Conservation (phyloP, 1,140 invertebrate genomes). For the roundworm (Caenorhabditis elegans) region WBcel235 BX284604.4:6267501-6268000, state of each 20-base stretch:
- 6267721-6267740: background rate
- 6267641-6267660: background rate
- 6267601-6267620: background rate
- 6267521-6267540: background rate
- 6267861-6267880: background rate
- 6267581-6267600: background rate
- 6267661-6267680: background rate
- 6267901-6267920: background rate
- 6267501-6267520: background rate
- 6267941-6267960: background rate
- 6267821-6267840: background rate
- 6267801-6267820: too few relatives aligned
- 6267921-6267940: background rate
- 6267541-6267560: too few relatives aligned
- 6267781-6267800: too few relatives aligned
- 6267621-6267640: background rate
- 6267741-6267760: too few relatives aligned
- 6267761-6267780: too few relatives aligned
- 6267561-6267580: too few relatives aligned
- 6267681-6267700: background rate
- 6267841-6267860: background rate
- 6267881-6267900: background rate
- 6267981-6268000: too few relatives aligned
- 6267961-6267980: background rate
- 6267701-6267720: background rate